Conservation (phyloP, 2,797 vertebrate genomes). For the Coregonus suidteri region DNA sequence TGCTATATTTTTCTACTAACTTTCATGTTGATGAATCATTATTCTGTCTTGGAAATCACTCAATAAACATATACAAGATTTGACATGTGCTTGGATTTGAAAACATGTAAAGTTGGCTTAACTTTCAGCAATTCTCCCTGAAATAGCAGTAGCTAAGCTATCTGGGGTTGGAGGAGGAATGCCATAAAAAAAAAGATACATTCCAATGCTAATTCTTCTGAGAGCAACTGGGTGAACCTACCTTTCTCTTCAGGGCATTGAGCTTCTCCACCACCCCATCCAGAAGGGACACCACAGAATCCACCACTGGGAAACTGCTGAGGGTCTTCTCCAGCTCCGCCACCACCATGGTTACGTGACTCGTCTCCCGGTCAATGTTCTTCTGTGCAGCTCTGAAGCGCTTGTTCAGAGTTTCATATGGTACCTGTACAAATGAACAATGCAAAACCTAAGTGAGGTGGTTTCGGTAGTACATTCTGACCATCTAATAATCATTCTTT, state of each 20-base stretch:
- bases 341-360: slow-evolving; percentile 99
- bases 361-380: slow-evolving; percentile 96
- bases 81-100: neutral
- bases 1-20: neutral
- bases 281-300: slow-evolving; percentile 94
- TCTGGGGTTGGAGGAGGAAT: neutral
- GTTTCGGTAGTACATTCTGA: neutral
- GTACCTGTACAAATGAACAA: slow-evolving; percentile 78
- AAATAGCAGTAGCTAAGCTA: neutral
- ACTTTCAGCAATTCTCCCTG: slow-evolving; percentile 13
- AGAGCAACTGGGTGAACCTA: slow-evolving; percentile 44
- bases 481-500: neutral
- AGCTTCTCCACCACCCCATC: slow-evolving; percentile 98
- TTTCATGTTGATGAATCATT: neutral
- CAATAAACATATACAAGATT: neutral
- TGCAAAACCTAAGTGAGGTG: neutral
- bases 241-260: slow-evolving; percentile 96
- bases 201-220: neutral
- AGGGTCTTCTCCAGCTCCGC: slow-evolving; percentile 97
- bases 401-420: slow-evolving; percentile 98
- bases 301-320: slow-evolving; percentile 93
- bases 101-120: neutral
- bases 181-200: rapidly evolving
- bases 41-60: neutral
- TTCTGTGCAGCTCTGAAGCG: slow-evolving; percentile 97